Percentiles rank a stretch among this genome's conserved stretches.
Conservation (phyloP, 1,140 invertebrate species). For the Ceratitis capitata region DNA sequence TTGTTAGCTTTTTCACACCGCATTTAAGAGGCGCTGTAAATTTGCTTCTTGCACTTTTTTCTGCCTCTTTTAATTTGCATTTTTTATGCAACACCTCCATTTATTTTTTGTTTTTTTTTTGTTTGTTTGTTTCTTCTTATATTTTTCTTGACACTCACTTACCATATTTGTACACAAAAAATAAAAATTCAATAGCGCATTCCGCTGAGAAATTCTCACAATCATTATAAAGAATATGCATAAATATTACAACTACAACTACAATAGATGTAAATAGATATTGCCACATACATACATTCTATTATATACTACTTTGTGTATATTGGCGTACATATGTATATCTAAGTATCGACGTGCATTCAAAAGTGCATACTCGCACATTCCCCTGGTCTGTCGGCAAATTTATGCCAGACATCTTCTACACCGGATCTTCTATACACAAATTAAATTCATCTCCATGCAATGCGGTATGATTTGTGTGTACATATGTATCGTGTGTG, state of each 20-base stretch:
- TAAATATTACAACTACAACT: background rate
- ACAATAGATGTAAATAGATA: background rate
- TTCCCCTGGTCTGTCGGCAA: background rate
- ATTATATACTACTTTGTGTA: background rate
- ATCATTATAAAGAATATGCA: conserved; percentile 1
- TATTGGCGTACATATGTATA: background rate
- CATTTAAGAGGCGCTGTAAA: conserved; percentile 1
- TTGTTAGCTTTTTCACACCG: conserved; percentile 23
- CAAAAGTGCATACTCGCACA: conserved; percentile 6
- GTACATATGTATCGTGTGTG: background rate
- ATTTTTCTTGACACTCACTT: background rate
- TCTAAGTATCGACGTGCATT: background rate
- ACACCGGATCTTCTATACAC: background rate
- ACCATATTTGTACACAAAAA: background rate
- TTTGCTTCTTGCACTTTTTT: background rate
- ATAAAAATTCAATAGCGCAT: conserved; percentile 24
- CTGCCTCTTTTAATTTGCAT: background rate
- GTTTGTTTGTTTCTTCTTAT: background rate
- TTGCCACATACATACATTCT: background rate
- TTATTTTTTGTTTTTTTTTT: background rate
- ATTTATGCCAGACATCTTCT: background rate
- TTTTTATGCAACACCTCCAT: conserved; percentile 19
- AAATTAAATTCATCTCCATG: background rate
- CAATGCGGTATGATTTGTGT: background rate
- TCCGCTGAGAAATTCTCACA: conserved; percentile 23